Percentiles rank a stretch among this genome's conserved stretches.
Evolutionary conservation across 1,140 invertebrate species (phyloP).

Genomic region (Agrypnia vestita): DNA sequence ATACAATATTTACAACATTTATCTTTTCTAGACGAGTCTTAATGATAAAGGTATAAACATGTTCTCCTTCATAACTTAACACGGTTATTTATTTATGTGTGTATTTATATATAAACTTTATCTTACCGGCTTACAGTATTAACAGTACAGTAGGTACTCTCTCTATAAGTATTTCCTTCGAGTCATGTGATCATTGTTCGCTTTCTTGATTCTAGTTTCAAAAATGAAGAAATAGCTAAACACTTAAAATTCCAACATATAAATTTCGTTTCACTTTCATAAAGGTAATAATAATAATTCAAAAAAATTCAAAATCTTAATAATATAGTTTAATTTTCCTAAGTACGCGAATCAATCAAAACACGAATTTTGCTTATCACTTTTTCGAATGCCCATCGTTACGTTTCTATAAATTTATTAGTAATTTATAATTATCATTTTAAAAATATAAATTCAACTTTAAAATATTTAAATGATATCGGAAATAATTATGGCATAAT

Average conservation of each 20-base stretch:
- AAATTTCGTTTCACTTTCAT: conserved; percentile 6
- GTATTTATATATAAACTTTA: background rate
- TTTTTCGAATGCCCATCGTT: conserved; percentile 50
- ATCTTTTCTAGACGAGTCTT: conserved; percentile 25
- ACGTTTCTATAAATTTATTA: conserved; percentile 40
- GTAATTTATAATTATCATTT: conserved; percentile 25
- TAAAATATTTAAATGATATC: conserved; percentile 31
- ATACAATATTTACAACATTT: conserved; percentile 37
- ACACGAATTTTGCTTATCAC: conserved; percentile 41
- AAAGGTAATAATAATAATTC: conserved; percentile 21
- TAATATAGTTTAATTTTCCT: conserved; percentile 9
- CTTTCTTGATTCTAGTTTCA: background rate
- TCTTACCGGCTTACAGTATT: background rate
- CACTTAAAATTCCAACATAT: conserved; percentile 15
- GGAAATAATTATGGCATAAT: conserved; percentile 51
- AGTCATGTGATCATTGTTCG: background rate
- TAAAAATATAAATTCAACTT: conserved; percentile 43
- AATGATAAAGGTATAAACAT: conserved; percentile 18
- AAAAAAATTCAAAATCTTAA: background rate
- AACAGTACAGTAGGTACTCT: too few species aligned
- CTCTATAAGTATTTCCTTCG: too few species aligned
- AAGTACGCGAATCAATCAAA: conserved; percentile 24
- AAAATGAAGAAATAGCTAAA: background rate
- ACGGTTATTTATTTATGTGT: background rate
- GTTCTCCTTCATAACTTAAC: conserved; percentile 7